Base-by-base conservation (phyloP, 2,888 invertebrate species). In the Melieria crassipennis region DNA sequence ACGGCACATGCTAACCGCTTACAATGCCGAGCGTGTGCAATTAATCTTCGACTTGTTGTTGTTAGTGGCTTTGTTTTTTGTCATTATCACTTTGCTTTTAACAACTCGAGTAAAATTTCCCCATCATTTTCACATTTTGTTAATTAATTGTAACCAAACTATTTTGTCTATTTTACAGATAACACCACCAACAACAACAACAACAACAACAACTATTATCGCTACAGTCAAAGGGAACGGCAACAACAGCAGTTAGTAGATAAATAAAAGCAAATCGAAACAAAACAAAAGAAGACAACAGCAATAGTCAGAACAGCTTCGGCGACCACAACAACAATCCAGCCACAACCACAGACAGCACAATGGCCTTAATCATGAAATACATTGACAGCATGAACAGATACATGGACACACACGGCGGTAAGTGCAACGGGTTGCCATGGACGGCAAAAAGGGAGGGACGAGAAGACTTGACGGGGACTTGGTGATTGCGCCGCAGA, bases 371-470 rank as follows among this genome's bases (percentile, higher is more conserved):
- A 89, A 90, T 94, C 88, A 90, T 93, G 89, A 91, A 92, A 87
- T 92, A 92, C 87, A 90, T 94, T 88, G 92, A 92, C 87, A 90
- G 90, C 87, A 91, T 94, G 88, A 92, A 94, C 88, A 90, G 90
- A 87, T 91, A 92, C 87, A 91, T 94, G 90, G 92, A 94, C 87
- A 92, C 92, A 90, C 90, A 93, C 89, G 92, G 94, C 89, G 94
- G 94, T 94, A 87, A 91, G 92, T 84, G 60, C 9, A 43, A 61
- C 11, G 45, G 30, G 30, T 4, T 45, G 42, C 43, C 13, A 58
- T 7, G 13, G 10, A 16, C 5, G 10, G 5, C 5, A 7, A 0
- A 11, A 58, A 58, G 42, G 58, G 2, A n/a, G 61, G 13, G 46
- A 62, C 45, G 5, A 13, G 13, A 62, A 5, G 43, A 13, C n/a